Conservation (phyloP, 2,888 invertebrate genomes). For the Pammene fasciana region DNA sequence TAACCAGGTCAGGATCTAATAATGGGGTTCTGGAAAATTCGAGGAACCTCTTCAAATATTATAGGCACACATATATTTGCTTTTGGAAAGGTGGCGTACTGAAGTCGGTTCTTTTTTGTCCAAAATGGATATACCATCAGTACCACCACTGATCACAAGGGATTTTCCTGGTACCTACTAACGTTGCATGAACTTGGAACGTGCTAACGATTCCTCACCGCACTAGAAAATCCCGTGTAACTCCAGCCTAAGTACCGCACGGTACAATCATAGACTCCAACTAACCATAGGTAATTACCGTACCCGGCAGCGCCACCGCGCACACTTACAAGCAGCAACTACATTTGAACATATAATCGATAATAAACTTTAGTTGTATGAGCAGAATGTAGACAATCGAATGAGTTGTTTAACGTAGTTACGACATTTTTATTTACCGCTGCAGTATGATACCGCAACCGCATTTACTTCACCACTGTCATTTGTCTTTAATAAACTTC, state of each 20-base stretch:
- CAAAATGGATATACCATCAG: no score
- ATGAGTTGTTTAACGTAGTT: neutral
- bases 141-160: no score
- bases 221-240: neutral
- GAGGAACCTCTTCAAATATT: no score
- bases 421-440: neutral
- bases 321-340: neutral
- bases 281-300: slow-evolving; percentile 47
- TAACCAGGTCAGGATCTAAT: no score
- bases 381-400: neutral
- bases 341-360: neutral
- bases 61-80: no score
- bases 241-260: slow-evolving; percentile 23
- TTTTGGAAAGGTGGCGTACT: no score
- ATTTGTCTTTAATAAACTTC: slow-evolving; percentile 49
- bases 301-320: slow-evolving; percentile 37
- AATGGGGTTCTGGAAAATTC: no score
- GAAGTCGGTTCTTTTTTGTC: no score
- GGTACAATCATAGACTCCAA: slow-evolving; percentile 33
- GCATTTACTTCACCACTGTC: slow-evolving; percentile 40
- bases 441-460: slow-evolving; percentile 18
- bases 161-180: no score
- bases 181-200: neutral
- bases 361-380: neutral
- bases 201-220: neutral